These are phyloP conservation scores for Mythimna impura DNA, from an alignment of 2,888 invertebrate species.

Conservation along the genomic window DNA sequence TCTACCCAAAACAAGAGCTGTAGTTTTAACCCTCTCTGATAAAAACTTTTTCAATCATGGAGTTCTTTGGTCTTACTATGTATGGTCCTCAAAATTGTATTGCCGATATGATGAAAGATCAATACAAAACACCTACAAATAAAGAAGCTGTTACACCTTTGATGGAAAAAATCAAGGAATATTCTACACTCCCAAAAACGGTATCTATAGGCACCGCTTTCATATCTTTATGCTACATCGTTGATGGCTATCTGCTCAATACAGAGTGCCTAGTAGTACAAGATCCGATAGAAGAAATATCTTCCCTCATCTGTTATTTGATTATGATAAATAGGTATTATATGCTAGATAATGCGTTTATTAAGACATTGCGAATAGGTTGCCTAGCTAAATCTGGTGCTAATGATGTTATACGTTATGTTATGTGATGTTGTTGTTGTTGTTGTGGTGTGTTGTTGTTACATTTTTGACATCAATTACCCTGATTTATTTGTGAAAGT, in stretches of 20 bases:
- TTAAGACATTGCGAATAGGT: no score
- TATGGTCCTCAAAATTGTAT: constrained; percentile 88
- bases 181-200: constrained; percentile 76
- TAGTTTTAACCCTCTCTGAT: not conserved
- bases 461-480: no score
- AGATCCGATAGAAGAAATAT: no score
- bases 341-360: no score
- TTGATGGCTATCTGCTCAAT: not conserved
- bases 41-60: constrained; percentile 75
- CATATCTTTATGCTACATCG: not conserved
- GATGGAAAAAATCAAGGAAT: constrained; percentile 76
- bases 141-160: constrained; percentile 79
- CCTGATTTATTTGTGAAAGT: no score
- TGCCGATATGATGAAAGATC: constrained; percentile 82
- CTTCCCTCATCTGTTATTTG: no score
- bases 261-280: not conserved
- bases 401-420: no score
- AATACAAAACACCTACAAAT: constrained; percentile 85
- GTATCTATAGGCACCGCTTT: constrained; percentile 38
- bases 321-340: no score
- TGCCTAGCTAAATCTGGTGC: no score
- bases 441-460: no score
- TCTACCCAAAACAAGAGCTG: not conserved
- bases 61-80: constrained; percentile 88
- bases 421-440: no score